Evolutionary conservation across 2,797 vertebrate species (phyloP).

Genomic region (Tolypeutes matacus): DNA sequence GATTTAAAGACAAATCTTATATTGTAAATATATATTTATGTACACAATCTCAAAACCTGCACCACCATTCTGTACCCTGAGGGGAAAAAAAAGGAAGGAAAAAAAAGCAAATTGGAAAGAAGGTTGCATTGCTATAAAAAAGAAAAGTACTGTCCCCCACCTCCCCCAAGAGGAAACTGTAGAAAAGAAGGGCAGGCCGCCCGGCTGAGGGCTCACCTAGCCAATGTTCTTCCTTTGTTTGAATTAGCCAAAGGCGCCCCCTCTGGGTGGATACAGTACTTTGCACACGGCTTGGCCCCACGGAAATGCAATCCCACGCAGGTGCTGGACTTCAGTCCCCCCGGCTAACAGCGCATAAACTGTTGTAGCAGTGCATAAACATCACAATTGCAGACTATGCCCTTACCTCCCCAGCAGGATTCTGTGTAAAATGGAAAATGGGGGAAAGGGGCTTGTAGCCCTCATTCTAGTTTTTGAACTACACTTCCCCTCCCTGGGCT

Average conservation of each 20-base stretch:
- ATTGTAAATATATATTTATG: constrained; percentile 50
- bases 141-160: background rate
- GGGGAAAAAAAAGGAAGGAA: background rate
- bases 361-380: background rate
- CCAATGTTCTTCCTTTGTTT: background rate
- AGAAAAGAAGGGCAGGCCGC: background rate
- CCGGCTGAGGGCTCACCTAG: background rate
- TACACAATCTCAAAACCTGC: constrained; percentile 25
- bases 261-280: constrained; percentile 16
- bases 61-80: background rate
- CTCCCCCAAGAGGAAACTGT: background rate
- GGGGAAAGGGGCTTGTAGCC: background rate
- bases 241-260: constrained; percentile 40
- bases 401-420: background rate
- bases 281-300: background rate
- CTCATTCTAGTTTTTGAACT: background rate
- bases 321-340: background rate
- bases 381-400: background rate
- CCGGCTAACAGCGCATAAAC: too few relatives aligned
- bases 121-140: constrained; percentile 70
- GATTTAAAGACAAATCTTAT: constrained; percentile 60
- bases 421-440: background rate
- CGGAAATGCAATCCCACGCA: background rate
- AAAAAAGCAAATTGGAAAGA: constrained; percentile 48
- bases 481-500: background rate